Evolutionary conservation across 2,113 vertebrate genomes (phyloP).

Genomic region (Tragelaphus strepsiceros): DNA sequence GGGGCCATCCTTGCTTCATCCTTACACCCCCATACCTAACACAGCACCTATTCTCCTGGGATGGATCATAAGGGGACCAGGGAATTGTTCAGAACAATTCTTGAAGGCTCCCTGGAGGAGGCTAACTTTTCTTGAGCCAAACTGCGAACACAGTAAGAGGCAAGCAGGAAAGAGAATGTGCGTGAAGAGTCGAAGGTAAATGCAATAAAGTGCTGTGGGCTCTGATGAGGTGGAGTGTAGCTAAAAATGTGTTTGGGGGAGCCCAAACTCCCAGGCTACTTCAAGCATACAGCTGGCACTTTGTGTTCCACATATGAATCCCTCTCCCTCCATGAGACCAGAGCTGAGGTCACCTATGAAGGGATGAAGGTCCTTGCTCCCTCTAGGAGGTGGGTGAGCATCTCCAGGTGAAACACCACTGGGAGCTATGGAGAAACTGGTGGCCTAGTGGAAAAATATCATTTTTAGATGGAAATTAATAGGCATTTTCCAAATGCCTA

Average conservation of each 20-base stretch:
- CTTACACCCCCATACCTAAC: not conserved
- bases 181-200: accelerated
- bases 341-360: not conserved
- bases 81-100: not conserved
- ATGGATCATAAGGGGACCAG: not conserved
- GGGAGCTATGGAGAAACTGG: not conserved
- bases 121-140: not conserved
- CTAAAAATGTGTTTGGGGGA: not conserved
- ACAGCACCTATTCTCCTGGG: not conserved
- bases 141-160: not conserved
- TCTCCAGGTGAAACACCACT: not conserved
- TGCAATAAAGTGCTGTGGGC: accelerated
- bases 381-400: not conserved
- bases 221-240: not conserved
- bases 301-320: no score
- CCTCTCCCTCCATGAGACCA: not conserved
- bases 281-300: no score
- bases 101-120: not conserved
- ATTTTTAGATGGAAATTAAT: not conserved
- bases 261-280: not conserved
- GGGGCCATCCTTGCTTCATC: not conserved
- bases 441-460: not conserved
- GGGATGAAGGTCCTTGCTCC: not conserved
- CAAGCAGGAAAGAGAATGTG: not conserved
- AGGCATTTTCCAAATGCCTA: not conserved